Base-by-base conservation (phyloP, 2,797 vertebrate genomes). In the Chelon auratus region DNA sequence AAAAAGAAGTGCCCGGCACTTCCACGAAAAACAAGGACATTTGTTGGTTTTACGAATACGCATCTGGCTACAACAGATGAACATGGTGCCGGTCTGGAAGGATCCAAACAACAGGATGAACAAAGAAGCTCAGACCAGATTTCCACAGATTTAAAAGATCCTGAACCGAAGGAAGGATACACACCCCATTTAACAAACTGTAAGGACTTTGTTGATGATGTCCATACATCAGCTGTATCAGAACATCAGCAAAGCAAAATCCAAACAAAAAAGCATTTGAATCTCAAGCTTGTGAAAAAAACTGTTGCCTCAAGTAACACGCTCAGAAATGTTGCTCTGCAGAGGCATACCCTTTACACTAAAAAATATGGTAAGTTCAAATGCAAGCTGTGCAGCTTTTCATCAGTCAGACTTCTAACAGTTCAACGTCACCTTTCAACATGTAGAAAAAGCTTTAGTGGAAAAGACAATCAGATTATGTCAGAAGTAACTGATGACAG, bases 321-420 rank as follows among this genome's bases (percentile, higher is more conserved):
- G 43, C 8, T 39, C 10, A 57, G 12, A 43, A 48, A 7, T 26
- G 4, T 20, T 64, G 55, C 43, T 3, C 37, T 24, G 11, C 51
- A 72, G 18, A 60, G 36, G 6, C 65, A 48, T 3, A 33, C 47
- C 4, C 58, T 71, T 60, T 85, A 87, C 40, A 36, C 36, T 12
- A 50, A 90, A 77, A 60, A 64, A 4, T 89, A 89, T 33, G 94
- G 94, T 39, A 96, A 94, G 84, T 96, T 95, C 60, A 92, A 71
- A 71, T 98, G 97, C 78, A 94, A 88, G 1, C 79, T 86, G 0
- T 98, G 97, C 81, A 81, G 71, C 0, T 99, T 97, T 18, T 87
- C 94, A 4, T 97, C 97, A 14, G 91, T 93, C 20, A 95, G 92
- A 14, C 83, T 94, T 26, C 90, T 93, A 42, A 95, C 94, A 9